These are phyloP conservation scores for Myotis davidii DNA, from an alignment of 2,113 vertebrate species.

Conservation along the genomic window DNA sequence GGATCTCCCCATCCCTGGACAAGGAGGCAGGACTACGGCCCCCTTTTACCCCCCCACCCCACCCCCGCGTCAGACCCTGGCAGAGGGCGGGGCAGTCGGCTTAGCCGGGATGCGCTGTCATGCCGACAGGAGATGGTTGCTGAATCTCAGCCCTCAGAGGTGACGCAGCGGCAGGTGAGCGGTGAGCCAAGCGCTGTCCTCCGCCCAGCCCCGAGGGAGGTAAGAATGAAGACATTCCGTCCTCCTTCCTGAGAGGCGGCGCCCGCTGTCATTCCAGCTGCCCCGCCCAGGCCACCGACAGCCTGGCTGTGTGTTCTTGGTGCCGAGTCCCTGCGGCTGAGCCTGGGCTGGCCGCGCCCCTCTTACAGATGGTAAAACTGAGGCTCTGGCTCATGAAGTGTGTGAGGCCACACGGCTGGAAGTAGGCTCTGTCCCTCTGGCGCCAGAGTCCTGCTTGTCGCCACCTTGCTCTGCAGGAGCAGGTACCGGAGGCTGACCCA, in stretches of 20 bases:
- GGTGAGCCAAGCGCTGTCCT: too few species aligned
- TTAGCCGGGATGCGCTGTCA: neutral
- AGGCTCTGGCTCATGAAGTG: neutral
- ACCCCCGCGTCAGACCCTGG: too few species aligned
- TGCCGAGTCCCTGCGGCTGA: neutral
- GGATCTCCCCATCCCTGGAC: neutral
- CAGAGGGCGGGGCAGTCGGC: neutral
- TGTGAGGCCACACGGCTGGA: neutral
- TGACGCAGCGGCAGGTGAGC: neutral
- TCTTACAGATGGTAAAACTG: neutral
- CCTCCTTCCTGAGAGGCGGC: too few species aligned
- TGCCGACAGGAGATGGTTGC: neutral
- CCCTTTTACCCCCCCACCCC: too few species aligned
- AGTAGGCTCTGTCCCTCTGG: neutral
- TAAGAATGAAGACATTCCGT: too few species aligned
- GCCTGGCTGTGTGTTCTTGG: too few species aligned
- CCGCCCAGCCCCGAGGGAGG: too few species aligned
- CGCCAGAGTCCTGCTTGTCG: neutral
- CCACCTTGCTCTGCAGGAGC: rapidly evolving
- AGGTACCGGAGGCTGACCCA: neutral
- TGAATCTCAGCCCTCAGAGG: neutral
- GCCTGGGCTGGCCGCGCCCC: neutral
- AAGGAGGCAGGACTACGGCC: neutral
- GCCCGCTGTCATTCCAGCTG: too few species aligned
- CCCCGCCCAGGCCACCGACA: too few species aligned